Conservation (phyloP, 1,140 invertebrate species). For the Brachionus calyciflorus region DNA sequence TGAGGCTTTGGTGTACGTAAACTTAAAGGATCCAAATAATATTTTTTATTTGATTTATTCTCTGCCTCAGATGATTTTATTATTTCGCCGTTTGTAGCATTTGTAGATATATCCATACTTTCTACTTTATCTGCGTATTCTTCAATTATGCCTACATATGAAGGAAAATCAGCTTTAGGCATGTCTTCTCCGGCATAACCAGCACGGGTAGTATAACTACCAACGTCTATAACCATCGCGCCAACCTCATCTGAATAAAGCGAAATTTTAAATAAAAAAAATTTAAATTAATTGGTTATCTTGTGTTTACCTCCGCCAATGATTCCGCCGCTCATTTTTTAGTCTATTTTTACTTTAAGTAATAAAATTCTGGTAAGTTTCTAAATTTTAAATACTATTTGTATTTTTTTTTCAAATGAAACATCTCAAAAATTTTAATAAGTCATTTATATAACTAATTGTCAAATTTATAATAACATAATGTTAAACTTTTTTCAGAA, state of each 20-base stretch:
- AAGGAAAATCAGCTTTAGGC: constrained; percentile 63
- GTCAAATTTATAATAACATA: too few species aligned
- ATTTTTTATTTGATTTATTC: constrained; percentile 65
- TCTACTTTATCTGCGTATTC: constrained; percentile 60
- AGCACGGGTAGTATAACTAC: constrained; percentile 79
- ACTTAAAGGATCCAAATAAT: constrained; percentile 77
- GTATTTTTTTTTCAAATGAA: too few species aligned
- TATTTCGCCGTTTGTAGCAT: constrained; percentile 66
- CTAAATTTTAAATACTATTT: too few species aligned
- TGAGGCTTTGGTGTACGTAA: constrained; percentile 82
- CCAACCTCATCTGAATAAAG: constrained; percentile 88
- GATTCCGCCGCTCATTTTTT: constrained; percentile 43
- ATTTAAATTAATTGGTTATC: background rate
- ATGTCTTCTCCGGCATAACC: constrained; percentile 87
- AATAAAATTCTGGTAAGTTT: too few species aligned
- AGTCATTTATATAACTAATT: too few species aligned
- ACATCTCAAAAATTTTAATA: too few species aligned
- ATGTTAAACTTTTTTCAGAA: too few species aligned
- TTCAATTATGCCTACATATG: constrained; percentile 25
- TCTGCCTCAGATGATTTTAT: constrained; percentile 57
- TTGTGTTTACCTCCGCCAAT: constrained; percentile 28
- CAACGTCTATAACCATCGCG: constrained; percentile 91
- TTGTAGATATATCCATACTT: constrained; percentile 56
- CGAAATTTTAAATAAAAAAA: background rate
- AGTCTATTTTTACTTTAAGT: too few species aligned